phyloP scores from a whole-genome alignment of 2,888 invertebrate species.

The Cantharis lateralis region DNA sequence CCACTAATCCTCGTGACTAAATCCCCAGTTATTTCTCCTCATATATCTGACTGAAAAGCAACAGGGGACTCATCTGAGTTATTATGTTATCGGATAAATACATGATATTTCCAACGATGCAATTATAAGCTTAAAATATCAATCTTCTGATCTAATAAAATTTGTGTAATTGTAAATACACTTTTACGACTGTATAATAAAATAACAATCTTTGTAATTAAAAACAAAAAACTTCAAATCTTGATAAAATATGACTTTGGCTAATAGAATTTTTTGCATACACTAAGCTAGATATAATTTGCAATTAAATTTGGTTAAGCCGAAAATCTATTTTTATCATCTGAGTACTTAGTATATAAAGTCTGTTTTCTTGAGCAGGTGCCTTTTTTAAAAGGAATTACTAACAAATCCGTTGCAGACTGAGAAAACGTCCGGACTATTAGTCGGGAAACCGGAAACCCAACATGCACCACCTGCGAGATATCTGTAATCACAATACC shows the following conservation, averaged over 20 bases:
- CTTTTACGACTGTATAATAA: not conserved
- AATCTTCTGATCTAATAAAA: constrained; percentile 18
- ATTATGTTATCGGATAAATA: constrained; percentile 51
- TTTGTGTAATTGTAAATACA: constrained; percentile 12
- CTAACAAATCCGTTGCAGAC: constrained; percentile 35
- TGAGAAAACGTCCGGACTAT: constrained; percentile 36
- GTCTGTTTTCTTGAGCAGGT: constrained; percentile 30
- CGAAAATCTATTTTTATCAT: not conserved
- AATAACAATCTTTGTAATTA: not conserved
- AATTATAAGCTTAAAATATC: constrained; percentile 21
- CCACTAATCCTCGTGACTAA: constrained; percentile 50
- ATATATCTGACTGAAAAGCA: constrained; percentile 50
- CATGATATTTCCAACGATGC: constrained; percentile 30
- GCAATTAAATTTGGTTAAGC: not conserved
- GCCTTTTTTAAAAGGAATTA: constrained; percentile 36
- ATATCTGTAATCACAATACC: constrained; percentile 35
- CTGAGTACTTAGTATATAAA: not conserved
- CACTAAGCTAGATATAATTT: not conserved
- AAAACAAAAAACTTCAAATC: not conserved
- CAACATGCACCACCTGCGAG: constrained; percentile 33
- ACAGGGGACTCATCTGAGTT: constrained; percentile 50
- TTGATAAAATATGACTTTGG: not conserved
- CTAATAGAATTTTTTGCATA: not conserved
- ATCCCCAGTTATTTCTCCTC: constrained; percentile 51
- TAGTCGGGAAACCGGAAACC: constrained; percentile 35